Conservation (phyloP, 2,113 vertebrate species). For the Calyptomena viridis region DNA sequence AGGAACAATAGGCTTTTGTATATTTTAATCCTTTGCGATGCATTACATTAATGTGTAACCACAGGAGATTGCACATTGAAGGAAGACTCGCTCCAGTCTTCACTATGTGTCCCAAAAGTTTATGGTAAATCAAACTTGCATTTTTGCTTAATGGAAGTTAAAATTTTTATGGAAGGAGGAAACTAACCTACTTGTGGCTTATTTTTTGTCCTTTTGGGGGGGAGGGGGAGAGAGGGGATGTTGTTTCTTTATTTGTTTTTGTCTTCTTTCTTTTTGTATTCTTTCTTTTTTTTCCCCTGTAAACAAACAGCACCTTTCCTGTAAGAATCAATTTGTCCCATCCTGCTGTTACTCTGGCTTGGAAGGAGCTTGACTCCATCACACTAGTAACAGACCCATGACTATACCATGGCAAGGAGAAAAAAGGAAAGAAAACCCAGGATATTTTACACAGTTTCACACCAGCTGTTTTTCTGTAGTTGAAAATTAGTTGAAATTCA, state of each 20-base stretch:
- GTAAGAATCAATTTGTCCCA: neutral
- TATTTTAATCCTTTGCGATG: neutral
- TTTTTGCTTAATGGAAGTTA: neutral
- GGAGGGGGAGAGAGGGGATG: rapidly evolving
- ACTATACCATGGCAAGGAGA: neutral
- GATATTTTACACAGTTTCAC: neutral
- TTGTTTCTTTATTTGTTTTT: neutral
- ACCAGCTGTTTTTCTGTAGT: neutral
- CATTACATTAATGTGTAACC: neutral
- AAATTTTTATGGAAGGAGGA: neutral
- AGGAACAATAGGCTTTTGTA: slow-evolving; percentile 35
- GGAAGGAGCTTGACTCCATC: neutral
- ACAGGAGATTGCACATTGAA: neutral
- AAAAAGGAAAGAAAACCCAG: neutral
- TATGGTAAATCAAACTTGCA: neutral
- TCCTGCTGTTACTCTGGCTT: neutral
- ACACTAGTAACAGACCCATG: neutral
- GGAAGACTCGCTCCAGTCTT: neutral
- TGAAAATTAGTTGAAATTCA: neutral
- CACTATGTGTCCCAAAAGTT: neutral
- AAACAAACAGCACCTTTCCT: neutral
- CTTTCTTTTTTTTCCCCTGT: neutral
- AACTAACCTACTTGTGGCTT: neutral
- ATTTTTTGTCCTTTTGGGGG: too few relatives aligned
- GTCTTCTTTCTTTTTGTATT: neutral